Percentiles rank a stretch among this genome's conserved stretches.
Conservation (phyloP, 2,888 invertebrate species). For the Agriopis aurantiaria region DNA sequence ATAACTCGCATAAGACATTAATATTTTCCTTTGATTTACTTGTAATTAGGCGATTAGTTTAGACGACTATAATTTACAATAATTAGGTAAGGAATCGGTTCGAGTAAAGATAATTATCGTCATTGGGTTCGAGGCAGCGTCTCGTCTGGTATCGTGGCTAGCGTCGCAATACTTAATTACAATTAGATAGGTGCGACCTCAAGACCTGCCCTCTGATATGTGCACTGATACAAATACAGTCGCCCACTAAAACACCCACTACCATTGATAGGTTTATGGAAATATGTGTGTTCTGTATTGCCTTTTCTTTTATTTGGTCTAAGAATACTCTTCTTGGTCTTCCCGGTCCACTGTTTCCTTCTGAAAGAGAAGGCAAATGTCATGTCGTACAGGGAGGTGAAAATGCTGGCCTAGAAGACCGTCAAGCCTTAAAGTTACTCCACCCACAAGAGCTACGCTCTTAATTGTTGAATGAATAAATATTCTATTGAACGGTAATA, state of each 20-base stretch:
- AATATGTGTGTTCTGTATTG: conserved; percentile 11
- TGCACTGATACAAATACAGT: conserved; percentile 28
- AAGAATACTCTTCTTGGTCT: too few relatives aligned
- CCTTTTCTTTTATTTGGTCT: too few relatives aligned
- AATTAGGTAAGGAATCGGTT: conserved; percentile 40
- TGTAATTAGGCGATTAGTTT: conserved; percentile 16
- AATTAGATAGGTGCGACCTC: conserved; percentile 62
- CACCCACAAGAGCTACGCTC: too few relatives aligned
- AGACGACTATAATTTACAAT: background rate
- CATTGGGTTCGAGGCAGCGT: conserved; percentile 26
- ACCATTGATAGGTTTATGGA: background rate
- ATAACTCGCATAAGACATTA: conserved; percentile 4
- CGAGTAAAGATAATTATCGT: conserved; percentile 7
- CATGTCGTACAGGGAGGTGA: too few relatives aligned
- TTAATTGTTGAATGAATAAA: too few relatives aligned
- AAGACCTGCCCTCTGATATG: conserved; percentile 54
- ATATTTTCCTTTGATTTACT: conserved; percentile 8
- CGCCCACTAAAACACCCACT: conserved; percentile 4
- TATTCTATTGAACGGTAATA: too few relatives aligned
- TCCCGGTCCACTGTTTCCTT: too few relatives aligned
- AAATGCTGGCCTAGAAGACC: too few relatives aligned
- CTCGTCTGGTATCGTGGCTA: conserved; percentile 19
- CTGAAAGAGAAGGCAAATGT: too few relatives aligned
- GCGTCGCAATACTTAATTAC: conserved; percentile 36
- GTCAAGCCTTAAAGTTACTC: too few relatives aligned